Conservation (phyloP, 2,113 vertebrate genomes). For the Phaethon lepturus region DNA sequence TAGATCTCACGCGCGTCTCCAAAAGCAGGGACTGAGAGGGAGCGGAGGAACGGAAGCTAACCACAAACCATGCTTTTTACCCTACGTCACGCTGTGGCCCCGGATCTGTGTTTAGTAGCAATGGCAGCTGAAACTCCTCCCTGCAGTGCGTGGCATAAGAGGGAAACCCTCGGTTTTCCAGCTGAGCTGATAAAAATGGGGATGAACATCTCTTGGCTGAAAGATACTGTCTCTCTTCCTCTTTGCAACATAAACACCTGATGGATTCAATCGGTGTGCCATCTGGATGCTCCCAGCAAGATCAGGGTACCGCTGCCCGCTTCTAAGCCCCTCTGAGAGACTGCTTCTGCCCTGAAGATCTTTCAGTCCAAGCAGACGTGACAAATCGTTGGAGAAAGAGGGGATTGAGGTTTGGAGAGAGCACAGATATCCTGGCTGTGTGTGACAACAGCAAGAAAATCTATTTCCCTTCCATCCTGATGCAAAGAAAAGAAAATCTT, state of each 20-base stretch:
- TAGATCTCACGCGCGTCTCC: not conserved
- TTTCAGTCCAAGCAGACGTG: not conserved
- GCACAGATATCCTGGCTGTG: not conserved
- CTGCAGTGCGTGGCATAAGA: accelerated
- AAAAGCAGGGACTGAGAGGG: not conserved
- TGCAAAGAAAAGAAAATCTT: not conserved
- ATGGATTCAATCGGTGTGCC: not conserved
- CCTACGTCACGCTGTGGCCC: too few species aligned
- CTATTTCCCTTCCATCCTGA: not conserved
- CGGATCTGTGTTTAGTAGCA: accelerated
- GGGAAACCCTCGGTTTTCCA: not conserved
- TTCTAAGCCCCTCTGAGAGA: not conserved
- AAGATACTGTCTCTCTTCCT: not conserved
- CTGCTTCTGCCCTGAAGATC: not conserved
- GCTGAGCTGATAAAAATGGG: not conserved
- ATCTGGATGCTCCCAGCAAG: not conserved
- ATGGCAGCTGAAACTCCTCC: not conserved
- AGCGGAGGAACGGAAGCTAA: not conserved
- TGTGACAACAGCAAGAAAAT: not conserved
- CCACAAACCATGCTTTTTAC: not conserved
- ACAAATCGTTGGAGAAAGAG: not conserved
- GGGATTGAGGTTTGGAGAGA: not conserved
- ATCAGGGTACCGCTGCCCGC: not conserved
- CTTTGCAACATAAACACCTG: not conserved
- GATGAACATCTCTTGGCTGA: not conserved